These are phyloP conservation scores for Maccullochella peelii DNA, from an alignment of 2,113 vertebrate species.

Conservation along the genomic window DNA sequence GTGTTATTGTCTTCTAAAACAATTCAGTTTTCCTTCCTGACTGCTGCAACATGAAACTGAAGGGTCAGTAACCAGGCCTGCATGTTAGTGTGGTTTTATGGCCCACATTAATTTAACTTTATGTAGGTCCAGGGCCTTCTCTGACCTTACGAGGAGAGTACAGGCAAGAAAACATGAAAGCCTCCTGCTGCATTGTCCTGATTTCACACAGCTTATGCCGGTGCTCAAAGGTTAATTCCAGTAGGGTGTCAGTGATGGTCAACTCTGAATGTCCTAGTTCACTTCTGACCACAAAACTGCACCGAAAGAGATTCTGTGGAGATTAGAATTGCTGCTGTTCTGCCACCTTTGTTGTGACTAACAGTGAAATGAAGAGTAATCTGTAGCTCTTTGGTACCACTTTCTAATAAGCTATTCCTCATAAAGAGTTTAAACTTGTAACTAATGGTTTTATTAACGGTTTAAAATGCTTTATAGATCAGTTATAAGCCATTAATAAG, in stretches of 20 bases:
- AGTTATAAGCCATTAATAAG: too few relatives aligned
- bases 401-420: background rate
- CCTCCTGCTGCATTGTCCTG: conserved; percentile 60
- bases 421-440: background rate
- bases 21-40: conserved; percentile 36
- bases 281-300: conserved; percentile 5
- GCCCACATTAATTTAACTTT: conserved; percentile 48
- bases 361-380: background rate
- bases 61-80: conserved; percentile 6
- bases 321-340: conserved; percentile 12
- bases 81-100: conserved; percentile 44
- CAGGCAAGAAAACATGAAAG: conserved; percentile 33
- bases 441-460: background rate
- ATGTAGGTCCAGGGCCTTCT: conserved; percentile 17
- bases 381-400: background rate
- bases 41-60: conserved; percentile 21
- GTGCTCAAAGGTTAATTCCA: conserved; percentile 53
- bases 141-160: conserved; percentile 48
- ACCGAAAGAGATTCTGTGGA: background rate
- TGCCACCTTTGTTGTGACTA: background rate
- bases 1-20: conserved; percentile 16
- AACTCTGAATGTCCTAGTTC: conserved; percentile 36
- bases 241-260: conserved; percentile 31
- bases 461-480: background rate
- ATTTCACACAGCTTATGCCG: conserved; percentile 45